Base-by-base conservation (phyloP, 2,888 invertebrate species). In the Elegia similella region DNA sequence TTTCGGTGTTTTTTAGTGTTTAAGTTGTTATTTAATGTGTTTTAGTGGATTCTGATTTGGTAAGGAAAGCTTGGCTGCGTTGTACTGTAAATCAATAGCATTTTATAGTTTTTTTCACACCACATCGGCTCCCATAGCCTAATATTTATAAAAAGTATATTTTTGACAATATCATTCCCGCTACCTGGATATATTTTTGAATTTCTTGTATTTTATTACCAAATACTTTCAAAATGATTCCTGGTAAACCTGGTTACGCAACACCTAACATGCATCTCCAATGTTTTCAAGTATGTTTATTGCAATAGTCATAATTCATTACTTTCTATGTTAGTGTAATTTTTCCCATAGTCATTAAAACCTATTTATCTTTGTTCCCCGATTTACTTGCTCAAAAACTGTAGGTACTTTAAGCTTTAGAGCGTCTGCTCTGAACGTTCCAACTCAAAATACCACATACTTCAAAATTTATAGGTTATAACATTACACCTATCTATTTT, bases 141-240 rank as follows among this genome's bases (percentile, higher is more conserved):
- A 67, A 57, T 42, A 53, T 68, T 62, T 57, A 57, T 56, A 61
- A 68, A 84, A 83, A 86, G 82, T 78, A 77, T 70, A 75, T 69
- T 74, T 80, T 82, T 81, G 77, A 76, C 84, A 76, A 71, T 68
- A 69, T 70, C 52, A 56, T 82, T 86, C 82, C 79, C 84, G 84
- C 82, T 83, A 67, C 72, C 73, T 70, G 58, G 42, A 23, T 56
- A 62, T 62, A 55, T 30, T 63, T 73, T 69, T 68, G 62, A 73
- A 71, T 55, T 43, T 55, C 55, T 66, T 59, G 60, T 57, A 17
- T 23, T 38, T 38, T 5, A n/a, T 38, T 38, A 12, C 2, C 3
- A n/a, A n/a, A n/a, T n/a, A n/a, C n/a, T 38, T 38, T n/a, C 12
- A 12, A n/a, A 38, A 38, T 38, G 32, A 8, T 32, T 32, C 32